Evolutionary conservation across 2,888 invertebrate species (phyloP), one percentile per base, ranked within the genome.

Genomic region (Dichetophora obliterata): DNA sequence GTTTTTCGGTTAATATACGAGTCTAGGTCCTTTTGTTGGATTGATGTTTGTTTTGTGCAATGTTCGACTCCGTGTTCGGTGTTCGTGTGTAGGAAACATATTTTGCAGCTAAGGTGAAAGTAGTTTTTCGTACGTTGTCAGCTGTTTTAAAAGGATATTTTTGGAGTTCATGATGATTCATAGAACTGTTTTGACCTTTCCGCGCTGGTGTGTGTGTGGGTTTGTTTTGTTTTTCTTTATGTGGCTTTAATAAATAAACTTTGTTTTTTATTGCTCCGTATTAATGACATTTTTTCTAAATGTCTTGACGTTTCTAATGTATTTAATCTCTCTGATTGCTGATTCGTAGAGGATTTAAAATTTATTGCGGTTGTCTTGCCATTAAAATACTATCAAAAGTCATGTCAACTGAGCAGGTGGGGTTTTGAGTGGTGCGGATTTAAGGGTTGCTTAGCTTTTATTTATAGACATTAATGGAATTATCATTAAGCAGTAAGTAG

Each of bases 131-230:
- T 50, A 24, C 48, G 24, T 22, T 68, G 50, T 68, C 68, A 68
- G 68, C 68, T 48, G 68, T 68, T 63, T 14, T 34, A 22, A 2
- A 6, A 11, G 43, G 24, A 11, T 68, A 34, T 68, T 68, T 8
- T 68, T 37, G 37, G 19, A 24, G 68, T 50, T 68, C 22, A 50
- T 50, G 68, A 68, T 68, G 68, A 68, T 68, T 68, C 68, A 68
- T 68, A 50, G 14, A n/a, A 24, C 50, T 61, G 24, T 27, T 63
- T 24, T 31, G 31, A 63, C 63, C 63, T 16, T 34, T 63, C 16
- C 31, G 16, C 16, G n/a, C 5, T 31, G 31, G 31, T 31, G 31
- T 31, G 31, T 31, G 31, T 31, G 5, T 54, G 16, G 24, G 43
- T 16, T 14, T 19, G 11, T 50, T 14, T 22, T 27, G 14, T 48